These are phyloP conservation scores for Chloebia gouldiae DNA, from an alignment of 2,113 vertebrate genomes.

Conservation along the genomic window DNA sequence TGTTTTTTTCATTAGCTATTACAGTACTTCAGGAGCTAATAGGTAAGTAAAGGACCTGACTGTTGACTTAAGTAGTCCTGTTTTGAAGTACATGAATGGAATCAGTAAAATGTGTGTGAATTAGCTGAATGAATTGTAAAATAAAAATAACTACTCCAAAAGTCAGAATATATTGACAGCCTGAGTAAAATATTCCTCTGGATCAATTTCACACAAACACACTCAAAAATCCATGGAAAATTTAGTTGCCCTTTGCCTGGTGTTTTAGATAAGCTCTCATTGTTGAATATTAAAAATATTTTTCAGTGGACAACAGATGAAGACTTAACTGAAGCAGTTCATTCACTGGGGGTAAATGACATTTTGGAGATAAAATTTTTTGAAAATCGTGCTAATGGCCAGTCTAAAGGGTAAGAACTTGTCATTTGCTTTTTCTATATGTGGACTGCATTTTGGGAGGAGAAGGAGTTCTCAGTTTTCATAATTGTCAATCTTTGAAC, in stretches of 20 bases:
- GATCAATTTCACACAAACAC: not conserved
- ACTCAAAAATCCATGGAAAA: not conserved
- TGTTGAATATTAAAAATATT: slow-evolving; percentile 49
- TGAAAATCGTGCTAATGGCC: slow-evolving; percentile 98
- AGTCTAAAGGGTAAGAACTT: slow-evolving; percentile 93
- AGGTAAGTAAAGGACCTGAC: not conserved
- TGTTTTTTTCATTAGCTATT: not conserved
- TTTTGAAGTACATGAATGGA: not conserved
- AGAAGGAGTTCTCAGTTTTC: not conserved
- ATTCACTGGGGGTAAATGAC: slow-evolving; percentile 93
- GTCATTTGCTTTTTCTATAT: not conserved
- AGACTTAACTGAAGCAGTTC: slow-evolving; percentile 96
- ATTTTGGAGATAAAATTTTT: slow-evolving; percentile 99
- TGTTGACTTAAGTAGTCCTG: not conserved
- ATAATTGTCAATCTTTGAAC: not conserved
- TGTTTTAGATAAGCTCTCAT: slow-evolving; percentile 19
- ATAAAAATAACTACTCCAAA: not conserved
- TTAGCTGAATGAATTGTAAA: not conserved
- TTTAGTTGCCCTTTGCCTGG: not conserved
- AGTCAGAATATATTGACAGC: not conserved
- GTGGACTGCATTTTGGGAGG: not conserved
- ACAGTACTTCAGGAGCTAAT: not conserved
- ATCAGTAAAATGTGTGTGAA: not conserved
- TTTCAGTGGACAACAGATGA: slow-evolving; percentile 99
- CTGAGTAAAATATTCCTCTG: not conserved